phyloP scores from a whole-genome alignment of 2,888 invertebrate genomes.

The Amblyjoppa fuscipennis region DNA sequence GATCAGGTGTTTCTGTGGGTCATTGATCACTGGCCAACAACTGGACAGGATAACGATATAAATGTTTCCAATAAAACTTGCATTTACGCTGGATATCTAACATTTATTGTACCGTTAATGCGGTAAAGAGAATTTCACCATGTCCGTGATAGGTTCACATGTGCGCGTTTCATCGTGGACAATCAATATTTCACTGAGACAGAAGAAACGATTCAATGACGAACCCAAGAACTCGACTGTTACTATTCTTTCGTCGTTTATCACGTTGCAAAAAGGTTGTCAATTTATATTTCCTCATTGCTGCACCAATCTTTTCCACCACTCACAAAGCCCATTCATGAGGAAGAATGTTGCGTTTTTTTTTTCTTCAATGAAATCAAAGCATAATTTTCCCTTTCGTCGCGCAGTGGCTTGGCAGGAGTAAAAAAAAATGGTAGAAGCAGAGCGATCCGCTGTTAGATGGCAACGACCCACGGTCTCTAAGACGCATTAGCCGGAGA shows the following conservation, averaged over 20 bases:
- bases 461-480: neutral
- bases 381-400: neutral
- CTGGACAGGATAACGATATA: neutral
- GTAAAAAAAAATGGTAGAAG: neutral
- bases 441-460: neutral
- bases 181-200: neutral
- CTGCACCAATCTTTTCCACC: neutral
- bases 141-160: neutral
- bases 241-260: no score
- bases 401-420: neutral
- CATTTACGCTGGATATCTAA: neutral
- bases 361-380: neutral
- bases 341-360: neutral
- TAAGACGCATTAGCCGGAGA: neutral
- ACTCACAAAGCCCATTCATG: neutral
- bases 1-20: slow-evolving; percentile 1
- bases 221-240: no score
- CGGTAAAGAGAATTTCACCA: neutral
- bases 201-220: no score
- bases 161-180: neutral
- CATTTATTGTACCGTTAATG: neutral
- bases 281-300: neutral
- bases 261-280: neutral
- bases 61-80: neutral
- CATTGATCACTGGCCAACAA: neutral